Evolutionary conservation across 2,113 vertebrate species (phyloP), one percentile per base, ranked within the genome.

Genomic region (Phyllostomus discolor): DNA sequence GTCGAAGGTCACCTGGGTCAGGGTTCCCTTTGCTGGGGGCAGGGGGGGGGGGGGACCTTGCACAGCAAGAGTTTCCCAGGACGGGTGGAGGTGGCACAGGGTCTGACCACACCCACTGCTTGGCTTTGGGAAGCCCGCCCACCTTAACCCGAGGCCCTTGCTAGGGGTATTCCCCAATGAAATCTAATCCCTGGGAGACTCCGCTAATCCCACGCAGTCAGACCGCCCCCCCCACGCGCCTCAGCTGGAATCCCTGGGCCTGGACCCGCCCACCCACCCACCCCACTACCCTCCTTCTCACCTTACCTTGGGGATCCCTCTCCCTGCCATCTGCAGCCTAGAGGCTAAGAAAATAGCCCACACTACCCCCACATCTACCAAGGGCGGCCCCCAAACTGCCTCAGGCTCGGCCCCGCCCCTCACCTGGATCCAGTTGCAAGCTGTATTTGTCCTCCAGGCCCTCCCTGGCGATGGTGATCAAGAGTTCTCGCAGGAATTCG

Each of bases 371-470:
- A 2, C 33, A 10, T 35, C 83, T 84, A 43, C 50, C 14, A 17
- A 3, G 12, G 35, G 43, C 54, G 52, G 82, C 35, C 82, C 67
- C 80, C 48, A 28, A 57, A 12, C 38, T 1, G 0, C 22, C 2
- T n/a, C 16, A 0, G 12, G 38, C 2, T 50, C 7, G 7, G 50
- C 57, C 35, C 10, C 1, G 1, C 3, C 52, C 48, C 80, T 76
- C 85, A 99, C 99, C 99, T 95, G 99, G 95, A 94, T 97, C 99
- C 14, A 99, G 95, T 33, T 98, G 98, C 85, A 99, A 57, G 12
- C 90, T 94, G 80, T 99, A 99, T 88, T 99, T 99, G 95, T 99
- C 99, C 92, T 99, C 99, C 73, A 99, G 97, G 52, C 99, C 99
- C 95, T 99, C 99, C 66, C 99, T 97, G 82, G 98, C 99, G 4